phyloP scores from a whole-genome alignment of 2,888 invertebrate species.

The Nomada lathburiana region DNA sequence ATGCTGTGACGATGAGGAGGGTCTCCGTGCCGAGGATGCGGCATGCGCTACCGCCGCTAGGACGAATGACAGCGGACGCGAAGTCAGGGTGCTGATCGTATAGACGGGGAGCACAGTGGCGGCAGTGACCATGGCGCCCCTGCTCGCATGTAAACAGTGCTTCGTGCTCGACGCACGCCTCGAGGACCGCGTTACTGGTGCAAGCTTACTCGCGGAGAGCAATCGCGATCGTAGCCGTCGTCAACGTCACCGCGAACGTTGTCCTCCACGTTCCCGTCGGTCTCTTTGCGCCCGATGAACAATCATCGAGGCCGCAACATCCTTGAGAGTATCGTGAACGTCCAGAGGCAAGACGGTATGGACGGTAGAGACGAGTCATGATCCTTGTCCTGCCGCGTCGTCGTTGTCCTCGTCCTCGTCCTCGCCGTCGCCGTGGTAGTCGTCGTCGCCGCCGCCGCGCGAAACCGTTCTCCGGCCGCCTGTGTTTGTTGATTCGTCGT shows the following conservation, averaged over 20 bases:
- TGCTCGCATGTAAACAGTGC: conserved; percentile 72
- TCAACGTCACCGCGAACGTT: conserved; percentile 21
- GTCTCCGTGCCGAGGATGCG: conserved; percentile 29
- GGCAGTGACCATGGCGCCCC: conserved; percentile 73
- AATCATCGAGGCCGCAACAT: conserved; percentile 6
- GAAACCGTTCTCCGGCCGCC: conserved; percentile 40
- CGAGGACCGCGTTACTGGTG: conserved; percentile 41
- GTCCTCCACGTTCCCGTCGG: conserved; percentile 14
- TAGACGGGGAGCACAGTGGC: conserved; percentile 37
- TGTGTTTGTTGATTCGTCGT: conserved; percentile 40
- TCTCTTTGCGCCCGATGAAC: conserved; percentile 23
- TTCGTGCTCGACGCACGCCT: conserved; percentile 60
- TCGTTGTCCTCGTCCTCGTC: conserved; percentile 61
- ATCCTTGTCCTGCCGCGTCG: conserved; percentile 56
- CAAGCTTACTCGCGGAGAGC: conserved; percentile 4
- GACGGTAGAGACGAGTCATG: conserved; percentile 58
- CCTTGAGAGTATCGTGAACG: conserved; percentile 31
- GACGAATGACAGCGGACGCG: conserved; percentile 41
- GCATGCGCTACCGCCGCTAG: conserved; percentile 29
- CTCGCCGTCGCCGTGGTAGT: conserved; percentile 54
- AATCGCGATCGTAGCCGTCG: conserved; percentile 17
- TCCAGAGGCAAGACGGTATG: conserved; percentile 53
- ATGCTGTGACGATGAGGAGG: conserved; percentile 63
- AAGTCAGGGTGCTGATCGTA: conserved; percentile 41
- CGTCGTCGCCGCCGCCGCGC: conserved; percentile 59